Conservation (phyloP, 2,888 invertebrate genomes). For the Epistrophe grossulariae region DNA sequence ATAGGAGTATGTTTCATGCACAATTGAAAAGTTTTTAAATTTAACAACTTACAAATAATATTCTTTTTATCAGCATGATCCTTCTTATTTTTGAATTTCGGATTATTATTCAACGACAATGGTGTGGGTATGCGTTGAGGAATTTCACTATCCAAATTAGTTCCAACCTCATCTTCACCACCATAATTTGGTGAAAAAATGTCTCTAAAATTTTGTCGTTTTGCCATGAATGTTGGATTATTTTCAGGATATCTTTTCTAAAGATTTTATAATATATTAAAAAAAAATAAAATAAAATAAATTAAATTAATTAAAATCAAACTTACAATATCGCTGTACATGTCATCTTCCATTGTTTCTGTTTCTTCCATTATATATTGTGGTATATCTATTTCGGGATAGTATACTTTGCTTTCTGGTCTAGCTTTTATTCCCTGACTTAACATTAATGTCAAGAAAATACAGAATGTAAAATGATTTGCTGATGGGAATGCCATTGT, state of each 20-base stretch:
- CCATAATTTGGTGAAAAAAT: constrained; percentile 78
- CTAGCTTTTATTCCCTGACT: constrained; percentile 41
- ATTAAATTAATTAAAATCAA: background rate
- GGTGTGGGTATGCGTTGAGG: constrained; percentile 76
- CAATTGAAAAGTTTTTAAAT: background rate
- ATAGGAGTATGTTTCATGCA: too few species aligned
- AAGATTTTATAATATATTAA: background rate
- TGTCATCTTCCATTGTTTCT: constrained; percentile 67
- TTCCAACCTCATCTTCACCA: constrained; percentile 79
- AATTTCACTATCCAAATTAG: constrained; percentile 60
- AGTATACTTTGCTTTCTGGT: constrained; percentile 55
- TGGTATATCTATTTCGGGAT: constrained; percentile 67
- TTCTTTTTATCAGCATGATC: constrained; percentile 82
- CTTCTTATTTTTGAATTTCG: constrained; percentile 76
- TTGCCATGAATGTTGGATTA: constrained; percentile 78
- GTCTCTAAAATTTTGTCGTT: constrained; percentile 81
- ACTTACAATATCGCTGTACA: constrained; percentile 68
- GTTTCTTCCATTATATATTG: constrained; percentile 67
- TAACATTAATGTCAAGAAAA: constrained; percentile 59
- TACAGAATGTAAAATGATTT: constrained; percentile 58
- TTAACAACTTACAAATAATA: constrained; percentile 81
- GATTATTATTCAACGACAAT: constrained; percentile 78
- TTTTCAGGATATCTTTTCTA: constrained; percentile 78
- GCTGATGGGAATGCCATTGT: constrained; percentile 38
- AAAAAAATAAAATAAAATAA: background rate